These are phyloP conservation scores for Drosophila subsilvestris DNA, from an alignment of 2,888 invertebrate species.

Conservation along the genomic window DNA sequence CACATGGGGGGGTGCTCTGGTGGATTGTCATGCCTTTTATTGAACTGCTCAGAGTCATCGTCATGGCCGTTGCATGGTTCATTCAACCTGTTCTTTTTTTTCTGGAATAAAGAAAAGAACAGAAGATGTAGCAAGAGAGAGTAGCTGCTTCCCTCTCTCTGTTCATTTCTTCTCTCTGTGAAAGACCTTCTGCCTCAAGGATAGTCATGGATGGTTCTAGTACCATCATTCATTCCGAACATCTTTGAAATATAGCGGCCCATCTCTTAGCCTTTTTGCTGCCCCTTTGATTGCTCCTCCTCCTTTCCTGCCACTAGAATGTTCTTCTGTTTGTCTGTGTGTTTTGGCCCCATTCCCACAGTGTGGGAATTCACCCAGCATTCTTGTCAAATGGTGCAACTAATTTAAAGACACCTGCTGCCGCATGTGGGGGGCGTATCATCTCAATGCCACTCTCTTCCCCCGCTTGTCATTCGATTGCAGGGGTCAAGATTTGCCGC, in stretches of 20 bases:
- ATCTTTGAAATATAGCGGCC: not conserved
- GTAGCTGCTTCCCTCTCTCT: constrained; percentile 13
- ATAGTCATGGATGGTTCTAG: not conserved
- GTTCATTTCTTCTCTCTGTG: not conserved
- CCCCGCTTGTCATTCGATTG: not conserved
- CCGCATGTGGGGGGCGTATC: constrained; percentile 10
- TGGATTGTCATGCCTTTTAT: constrained; percentile 9
- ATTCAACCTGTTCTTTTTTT: constrained; percentile 35
- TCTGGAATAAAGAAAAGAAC: constrained; percentile 17
- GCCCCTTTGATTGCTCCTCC: not conserved
- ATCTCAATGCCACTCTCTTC: not conserved
- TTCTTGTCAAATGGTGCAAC: constrained; percentile 55
- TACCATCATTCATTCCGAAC: not conserved
- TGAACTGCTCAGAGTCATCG: constrained; percentile 33
- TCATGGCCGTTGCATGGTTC: constrained; percentile 25
- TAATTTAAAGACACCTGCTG: constrained; percentile 65
- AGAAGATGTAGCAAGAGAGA: constrained; percentile 3
- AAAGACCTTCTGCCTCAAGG: not conserved
- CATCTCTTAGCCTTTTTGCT: not conserved
- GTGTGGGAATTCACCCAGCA: constrained; percentile 3
- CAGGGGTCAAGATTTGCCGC: constrained; percentile 1
- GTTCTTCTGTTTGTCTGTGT: not conserved
- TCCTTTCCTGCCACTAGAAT: constrained; percentile 2
- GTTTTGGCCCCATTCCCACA: not conserved
- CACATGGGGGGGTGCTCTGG: constrained; percentile 1